phyloP scores from a whole-genome alignment of 2,888 invertebrate species.

The Bimastos eiseni region DNA sequence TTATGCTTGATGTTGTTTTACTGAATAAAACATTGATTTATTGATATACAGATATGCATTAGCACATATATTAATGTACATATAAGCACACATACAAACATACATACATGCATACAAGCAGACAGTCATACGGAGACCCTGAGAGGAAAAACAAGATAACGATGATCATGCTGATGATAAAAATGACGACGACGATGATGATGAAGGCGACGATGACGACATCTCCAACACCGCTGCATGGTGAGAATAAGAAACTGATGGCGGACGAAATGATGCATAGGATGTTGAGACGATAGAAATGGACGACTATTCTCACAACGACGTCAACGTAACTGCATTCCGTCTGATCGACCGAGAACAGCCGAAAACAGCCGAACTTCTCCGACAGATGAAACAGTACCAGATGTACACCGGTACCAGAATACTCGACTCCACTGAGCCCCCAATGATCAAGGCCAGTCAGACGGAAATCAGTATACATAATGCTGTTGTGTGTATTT shows the following conservation, averaged over 20 bases:
- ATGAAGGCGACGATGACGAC: not conserved
- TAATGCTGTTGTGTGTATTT: not conserved
- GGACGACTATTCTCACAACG: slow-evolving; percentile 20
- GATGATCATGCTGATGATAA: no score
- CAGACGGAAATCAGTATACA: no score
- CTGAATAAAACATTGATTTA: no score
- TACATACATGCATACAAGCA: no score
- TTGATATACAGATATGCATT: no score
- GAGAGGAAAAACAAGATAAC: no score
- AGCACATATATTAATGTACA: no score
- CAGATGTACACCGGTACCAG: not conserved
- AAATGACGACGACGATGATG: no score
- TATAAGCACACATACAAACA: no score
- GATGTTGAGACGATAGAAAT: not conserved
- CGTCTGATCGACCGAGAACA: not conserved
- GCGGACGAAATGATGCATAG: not conserved
- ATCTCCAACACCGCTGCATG: not conserved
- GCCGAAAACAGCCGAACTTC: slow-evolving; percentile 22
- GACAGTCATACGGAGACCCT: no score
- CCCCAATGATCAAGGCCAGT: slow-evolving; percentile 9
- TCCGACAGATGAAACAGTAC: slow-evolving; percentile 22
- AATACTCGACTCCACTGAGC: not conserved
- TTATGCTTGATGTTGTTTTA: no score
- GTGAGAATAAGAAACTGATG: not conserved
- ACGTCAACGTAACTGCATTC: not conserved